Evolutionary conservation across 1,140 invertebrate genomes (phyloP).

Genomic region (Micrasema minimum): DNA sequence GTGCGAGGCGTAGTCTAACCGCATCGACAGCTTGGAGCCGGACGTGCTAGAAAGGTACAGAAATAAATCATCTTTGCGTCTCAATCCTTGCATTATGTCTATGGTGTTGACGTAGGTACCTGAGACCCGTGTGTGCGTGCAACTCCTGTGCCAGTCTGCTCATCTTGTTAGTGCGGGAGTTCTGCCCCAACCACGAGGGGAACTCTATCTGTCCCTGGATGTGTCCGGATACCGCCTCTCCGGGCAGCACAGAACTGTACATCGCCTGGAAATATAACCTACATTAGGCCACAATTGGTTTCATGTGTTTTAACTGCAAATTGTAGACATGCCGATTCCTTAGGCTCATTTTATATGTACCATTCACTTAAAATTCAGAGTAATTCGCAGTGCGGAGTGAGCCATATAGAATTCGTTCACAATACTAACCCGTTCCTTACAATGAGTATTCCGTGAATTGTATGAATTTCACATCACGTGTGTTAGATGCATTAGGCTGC

Average conservation of each 20-base stretch:
- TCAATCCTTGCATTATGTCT: too few species aligned
- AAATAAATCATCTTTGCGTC: conserved; percentile 44
- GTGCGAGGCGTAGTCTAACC: conserved; percentile 84
- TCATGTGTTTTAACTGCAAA: background rate
- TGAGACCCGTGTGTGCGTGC: conserved; percentile 81
- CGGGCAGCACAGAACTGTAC: conserved; percentile 91
- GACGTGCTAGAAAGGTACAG: conserved; percentile 80
- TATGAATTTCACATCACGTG: too few species aligned
- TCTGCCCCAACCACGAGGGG: conserved; percentile 95
- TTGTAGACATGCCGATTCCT: too few species aligned
- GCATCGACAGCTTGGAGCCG: conserved; percentile 79
- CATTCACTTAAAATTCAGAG: background rate
- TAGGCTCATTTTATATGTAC: background rate
- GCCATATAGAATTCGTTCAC: too few species aligned
- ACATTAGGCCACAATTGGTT: too few species aligned
- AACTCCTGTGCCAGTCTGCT: conserved; percentile 86
- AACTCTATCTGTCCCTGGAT: conserved; percentile 85
- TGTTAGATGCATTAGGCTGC: too few species aligned
- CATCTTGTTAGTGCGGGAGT: conserved; percentile 86
- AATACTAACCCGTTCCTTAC: too few species aligned
- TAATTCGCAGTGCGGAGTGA: too few species aligned
- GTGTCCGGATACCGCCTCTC: conserved; percentile 84
- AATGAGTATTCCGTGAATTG: too few species aligned
- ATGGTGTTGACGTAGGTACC: too few species aligned
- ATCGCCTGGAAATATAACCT: conserved; percentile 82